These are phyloP conservation scores for Pycnomerus fuliginosus DNA, from an alignment of 2,888 invertebrate genomes.

Conservation along the genomic window DNA sequence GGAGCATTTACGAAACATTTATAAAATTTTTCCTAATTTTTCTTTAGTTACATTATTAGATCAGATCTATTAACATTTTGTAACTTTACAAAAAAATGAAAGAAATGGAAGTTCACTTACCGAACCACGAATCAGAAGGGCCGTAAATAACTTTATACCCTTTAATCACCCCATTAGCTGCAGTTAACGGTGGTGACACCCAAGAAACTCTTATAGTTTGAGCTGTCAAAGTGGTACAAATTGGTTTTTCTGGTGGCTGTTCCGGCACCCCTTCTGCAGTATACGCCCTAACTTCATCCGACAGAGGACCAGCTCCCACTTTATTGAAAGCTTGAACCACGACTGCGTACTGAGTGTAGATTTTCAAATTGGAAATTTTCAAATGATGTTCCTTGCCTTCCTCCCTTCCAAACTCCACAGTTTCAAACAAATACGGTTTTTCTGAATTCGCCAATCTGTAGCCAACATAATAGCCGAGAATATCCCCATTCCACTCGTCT, in stretches of 20 bases:
- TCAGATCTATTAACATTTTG: slow-evolving; percentile 4
- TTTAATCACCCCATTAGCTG: slow-evolving; percentile 93
- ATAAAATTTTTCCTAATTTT: too few species aligned
- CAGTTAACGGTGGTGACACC: slow-evolving; percentile 88
- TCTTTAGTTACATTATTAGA: too few species aligned
- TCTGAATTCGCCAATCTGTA: slow-evolving; percentile 82
- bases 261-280: slow-evolving; percentile 94
- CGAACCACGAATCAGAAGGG: slow-evolving; percentile 89
- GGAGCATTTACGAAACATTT: too few species aligned
- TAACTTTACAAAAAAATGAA: neutral
- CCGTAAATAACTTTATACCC: slow-evolving; percentile 94
- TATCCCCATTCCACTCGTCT: slow-evolving; percentile 91
- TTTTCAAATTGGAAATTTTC: slow-evolving; percentile 59
- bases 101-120: slow-evolving; percentile 65
- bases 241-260: slow-evolving; percentile 87
- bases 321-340: slow-evolving; percentile 95
- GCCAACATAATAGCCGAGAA: slow-evolving; percentile 87
- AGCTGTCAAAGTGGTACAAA: slow-evolving; percentile 90
- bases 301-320: slow-evolving; percentile 89
- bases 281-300: slow-evolving; percentile 84
- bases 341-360: slow-evolving; percentile 94
- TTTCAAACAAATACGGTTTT: slow-evolving; percentile 86
- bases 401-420: slow-evolving; percentile 88
- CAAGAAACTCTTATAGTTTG: slow-evolving; percentile 93
- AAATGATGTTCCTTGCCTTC: slow-evolving; percentile 88